Base-by-base conservation (phyloP, 2,113 vertebrate genomes). In the Perca fluviatilis region DNA sequence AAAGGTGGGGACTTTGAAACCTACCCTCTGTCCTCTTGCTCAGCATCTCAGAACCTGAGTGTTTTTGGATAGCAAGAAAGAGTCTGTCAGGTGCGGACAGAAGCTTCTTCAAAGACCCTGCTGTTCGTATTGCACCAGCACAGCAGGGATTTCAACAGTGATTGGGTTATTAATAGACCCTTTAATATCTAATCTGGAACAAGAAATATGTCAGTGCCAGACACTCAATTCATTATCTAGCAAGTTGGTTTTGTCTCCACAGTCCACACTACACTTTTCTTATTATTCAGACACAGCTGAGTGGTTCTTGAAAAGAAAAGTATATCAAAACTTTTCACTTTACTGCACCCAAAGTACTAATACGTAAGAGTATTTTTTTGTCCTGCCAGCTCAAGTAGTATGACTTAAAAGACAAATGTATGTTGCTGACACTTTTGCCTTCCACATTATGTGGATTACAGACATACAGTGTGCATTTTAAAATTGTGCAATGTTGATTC, bases 31-130 rank as follows among this genome's bases (percentile, higher is more conserved):
- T 80, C 47, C 33, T 66, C 18, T 68, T 16, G 19, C 47, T 83
- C 76, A 80, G 21, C 23, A 54, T 60, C 64, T 15, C 75, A 69
- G 46, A 36, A 77, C 66, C 30, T 16, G 9, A 58, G 14, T 53
- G 75, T 65, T 25, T 25, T 75, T 9, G 30, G 30, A 75, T 6
- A 63, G 36, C 9, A 69, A 25, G 9, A 74, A 21, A 81, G 46
- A 72, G 77, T 1, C 54, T 43, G 60, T 77, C 74, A 81, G 63
- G 64, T 78, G 65, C 23, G 23, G 56, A 66, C 18, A 25, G 72
- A 76, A 79, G 50, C 47, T 57, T 73, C 57, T 62, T 86, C 72
- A 73, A 86, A 86, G 78, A 33, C 40, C 54, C 73, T 74, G 64
- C 81, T 79, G 77, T 61, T 81, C 46, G 23, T 68, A 33, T 51